phyloP scores from a whole-genome alignment of 2,797 vertebrate species.

The Loris lydekkerianus region DNA sequence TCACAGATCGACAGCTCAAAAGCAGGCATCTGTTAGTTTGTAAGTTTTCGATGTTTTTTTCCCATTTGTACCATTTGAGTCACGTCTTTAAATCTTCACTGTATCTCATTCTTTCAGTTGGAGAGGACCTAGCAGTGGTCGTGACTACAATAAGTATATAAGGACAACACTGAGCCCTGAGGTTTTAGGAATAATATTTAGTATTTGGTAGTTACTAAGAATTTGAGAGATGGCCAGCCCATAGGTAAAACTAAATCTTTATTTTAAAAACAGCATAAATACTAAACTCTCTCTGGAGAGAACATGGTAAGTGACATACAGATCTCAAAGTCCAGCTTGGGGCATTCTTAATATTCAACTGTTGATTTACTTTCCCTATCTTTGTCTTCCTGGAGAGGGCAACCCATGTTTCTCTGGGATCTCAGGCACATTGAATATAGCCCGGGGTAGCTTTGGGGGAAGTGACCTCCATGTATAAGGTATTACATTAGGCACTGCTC shows the following conservation, averaged over 20 bases:
- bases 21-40: background rate
- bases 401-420: background rate
- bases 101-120: background rate
- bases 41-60: background rate
- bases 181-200: constrained; percentile 18
- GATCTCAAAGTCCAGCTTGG: background rate
- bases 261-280: background rate
- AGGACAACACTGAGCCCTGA: background rate
- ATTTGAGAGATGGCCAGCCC: background rate
- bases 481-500: background rate
- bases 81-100: constrained; percentile 1
- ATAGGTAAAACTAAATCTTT: constrained; percentile 20
- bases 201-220: constrained; percentile 35
- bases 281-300: background rate
- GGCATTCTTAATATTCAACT: background rate
- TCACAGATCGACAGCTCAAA: constrained; percentile 51
- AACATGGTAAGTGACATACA: background rate
- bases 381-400: background rate
- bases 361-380: background rate
- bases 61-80: background rate
- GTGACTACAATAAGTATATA: background rate
- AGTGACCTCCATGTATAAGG: background rate
- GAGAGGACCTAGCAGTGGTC: background rate
- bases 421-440: background rate
- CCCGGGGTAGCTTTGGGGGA: background rate